Conservation (phyloP, 2,797 vertebrate genomes). For the Poecile montanus region DNA sequence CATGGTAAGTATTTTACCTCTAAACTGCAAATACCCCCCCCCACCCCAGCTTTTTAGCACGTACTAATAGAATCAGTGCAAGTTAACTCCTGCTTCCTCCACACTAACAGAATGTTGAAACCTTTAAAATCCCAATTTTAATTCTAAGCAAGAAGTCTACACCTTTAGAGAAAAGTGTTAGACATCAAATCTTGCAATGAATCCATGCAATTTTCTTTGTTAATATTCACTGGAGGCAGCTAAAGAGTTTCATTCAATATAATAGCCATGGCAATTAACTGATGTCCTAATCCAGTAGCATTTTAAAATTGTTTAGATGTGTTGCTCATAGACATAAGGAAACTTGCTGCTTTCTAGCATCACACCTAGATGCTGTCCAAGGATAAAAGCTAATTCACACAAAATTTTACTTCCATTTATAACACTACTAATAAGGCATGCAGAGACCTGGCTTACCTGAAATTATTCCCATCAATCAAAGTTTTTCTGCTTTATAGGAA, state of each 20-base stretch:
- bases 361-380: fast-evolving
- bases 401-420: neutral
- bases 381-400: neutral
- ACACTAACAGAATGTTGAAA: neutral
- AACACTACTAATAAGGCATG: neutral
- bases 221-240: neutral
- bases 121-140: neutral
- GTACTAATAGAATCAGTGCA: neutral
- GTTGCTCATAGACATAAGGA: neutral
- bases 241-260: neutral
- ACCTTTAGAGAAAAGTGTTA: neutral
- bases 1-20: neutral
- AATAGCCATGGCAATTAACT: neutral
- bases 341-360: neutral
- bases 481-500: neutral
- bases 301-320: neutral
- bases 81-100: neutral
- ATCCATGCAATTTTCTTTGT: neutral
- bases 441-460: neutral
- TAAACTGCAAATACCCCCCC: neutral
- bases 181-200: neutral
- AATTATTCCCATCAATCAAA: neutral
- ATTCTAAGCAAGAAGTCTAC: neutral
- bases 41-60: neutral
- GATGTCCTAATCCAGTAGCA: neutral